Percentiles rank a stretch among this genome's conserved stretches.
These are phyloP conservation scores for Athalia rosae DNA, from an alignment of 2,888 invertebrate genomes.

Conservation along the genomic window DNA sequence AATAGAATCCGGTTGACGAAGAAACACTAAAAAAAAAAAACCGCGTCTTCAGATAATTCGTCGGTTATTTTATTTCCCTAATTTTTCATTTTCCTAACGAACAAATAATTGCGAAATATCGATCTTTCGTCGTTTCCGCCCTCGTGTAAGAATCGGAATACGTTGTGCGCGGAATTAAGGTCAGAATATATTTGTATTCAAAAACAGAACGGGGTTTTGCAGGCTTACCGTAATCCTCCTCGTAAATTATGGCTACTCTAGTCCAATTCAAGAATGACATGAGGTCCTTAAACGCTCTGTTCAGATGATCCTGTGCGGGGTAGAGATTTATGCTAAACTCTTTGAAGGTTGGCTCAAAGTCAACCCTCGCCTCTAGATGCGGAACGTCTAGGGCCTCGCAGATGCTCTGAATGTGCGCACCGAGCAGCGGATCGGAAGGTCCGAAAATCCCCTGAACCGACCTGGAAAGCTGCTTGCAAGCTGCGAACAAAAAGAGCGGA, in stretches of 20 bases:
- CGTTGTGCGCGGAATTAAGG: background rate
- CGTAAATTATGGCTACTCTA: conserved; percentile 93
- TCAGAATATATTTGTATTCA: background rate
- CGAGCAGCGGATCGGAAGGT: conserved; percentile 87
- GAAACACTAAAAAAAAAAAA: background rate
- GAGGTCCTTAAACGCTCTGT: conserved; percentile 89
- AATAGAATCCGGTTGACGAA: background rate
- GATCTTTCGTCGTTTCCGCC: background rate
- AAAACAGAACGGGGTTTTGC: background rate
- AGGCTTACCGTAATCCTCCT: conserved; percentile 89
- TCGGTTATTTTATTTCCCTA: too few relatives aligned
- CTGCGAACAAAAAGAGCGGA: conserved; percentile 73
- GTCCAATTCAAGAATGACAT: conserved; percentile 95
- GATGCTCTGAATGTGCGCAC: conserved; percentile 90
- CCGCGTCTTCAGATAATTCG: too few relatives aligned
- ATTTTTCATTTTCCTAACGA: background rate
- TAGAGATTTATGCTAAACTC: conserved; percentile 92
- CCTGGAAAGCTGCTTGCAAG: conserved; percentile 86
- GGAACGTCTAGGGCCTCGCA: conserved; percentile 94
- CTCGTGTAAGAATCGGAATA: background rate
- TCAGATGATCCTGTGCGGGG: conserved; percentile 88
- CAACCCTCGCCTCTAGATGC: conserved; percentile 86
- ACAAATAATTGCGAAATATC: background rate
- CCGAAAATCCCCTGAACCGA: conserved; percentile 94
- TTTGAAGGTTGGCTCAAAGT: conserved; percentile 79